Evolutionary conservation across 2,888 invertebrate species (phyloP).

Genomic region (Parelbella ahira): DNA sequence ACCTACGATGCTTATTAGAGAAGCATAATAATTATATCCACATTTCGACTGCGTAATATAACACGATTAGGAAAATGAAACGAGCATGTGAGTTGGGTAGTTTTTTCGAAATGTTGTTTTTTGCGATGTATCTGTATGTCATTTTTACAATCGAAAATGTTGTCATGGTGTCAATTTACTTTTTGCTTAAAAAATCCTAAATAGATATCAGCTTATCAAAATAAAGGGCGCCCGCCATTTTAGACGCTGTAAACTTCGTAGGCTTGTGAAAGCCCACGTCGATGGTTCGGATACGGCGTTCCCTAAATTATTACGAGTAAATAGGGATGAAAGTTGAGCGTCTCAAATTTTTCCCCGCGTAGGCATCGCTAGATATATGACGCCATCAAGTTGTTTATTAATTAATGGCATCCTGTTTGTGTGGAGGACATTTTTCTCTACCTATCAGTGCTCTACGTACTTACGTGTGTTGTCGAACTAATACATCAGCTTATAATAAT

Average conservation of each 20-base stretch:
- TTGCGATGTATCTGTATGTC: too few relatives aligned
- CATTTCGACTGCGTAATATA: constrained; percentile 12
- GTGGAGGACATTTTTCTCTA: constrained; percentile 4
- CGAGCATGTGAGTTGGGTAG: too few relatives aligned
- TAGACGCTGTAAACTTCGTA: constrained; percentile 15
- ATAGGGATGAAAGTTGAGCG: too few relatives aligned
- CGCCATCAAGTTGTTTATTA: constrained; percentile 10
- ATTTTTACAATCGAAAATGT: background rate
- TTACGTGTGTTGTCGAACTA: too few relatives aligned
- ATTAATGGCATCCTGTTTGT: constrained; percentile 27
- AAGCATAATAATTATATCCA: background rate
- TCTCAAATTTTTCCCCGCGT: background rate
- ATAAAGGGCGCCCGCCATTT: constrained; percentile 7
- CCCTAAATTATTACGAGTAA: too few relatives aligned
- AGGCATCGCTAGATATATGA: background rate
- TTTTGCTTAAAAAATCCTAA: background rate
- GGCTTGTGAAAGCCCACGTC: too few relatives aligned
- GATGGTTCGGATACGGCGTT: background rate
- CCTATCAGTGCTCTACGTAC: too few relatives aligned
- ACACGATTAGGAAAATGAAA: constrained; percentile 5
- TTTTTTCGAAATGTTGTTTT: too few relatives aligned
- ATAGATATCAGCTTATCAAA: too few relatives aligned
- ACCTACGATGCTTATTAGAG: constrained; percentile 2
- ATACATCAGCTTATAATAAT: too few relatives aligned
- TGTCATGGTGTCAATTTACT: too few relatives aligned